Conservation (phyloP, 2,888 invertebrate genomes). For the Cantharis rufa region DNA sequence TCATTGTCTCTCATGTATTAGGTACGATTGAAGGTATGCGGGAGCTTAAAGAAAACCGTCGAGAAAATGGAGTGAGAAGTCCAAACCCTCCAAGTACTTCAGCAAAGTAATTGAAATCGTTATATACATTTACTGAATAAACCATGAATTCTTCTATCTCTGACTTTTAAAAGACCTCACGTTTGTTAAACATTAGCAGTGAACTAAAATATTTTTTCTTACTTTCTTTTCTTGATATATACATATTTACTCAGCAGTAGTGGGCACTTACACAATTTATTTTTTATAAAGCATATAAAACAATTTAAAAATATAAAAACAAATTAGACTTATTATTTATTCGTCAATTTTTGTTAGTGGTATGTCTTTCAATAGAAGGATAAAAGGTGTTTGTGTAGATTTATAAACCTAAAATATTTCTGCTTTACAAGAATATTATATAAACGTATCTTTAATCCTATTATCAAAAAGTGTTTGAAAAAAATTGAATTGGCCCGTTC, state of each 20-base stretch:
- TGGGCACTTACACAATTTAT: background rate
- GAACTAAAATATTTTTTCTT: background rate
- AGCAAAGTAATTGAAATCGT: conserved; percentile 46
- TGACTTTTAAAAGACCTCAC: conserved; percentile 44
- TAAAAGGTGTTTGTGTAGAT: too few species aligned
- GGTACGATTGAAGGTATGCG: background rate
- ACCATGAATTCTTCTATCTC: conserved; percentile 46
- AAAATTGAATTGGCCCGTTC: too few species aligned
- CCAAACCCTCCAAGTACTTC: conserved; percentile 14
- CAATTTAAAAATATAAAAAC: background rate
- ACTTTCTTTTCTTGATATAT: background rate
- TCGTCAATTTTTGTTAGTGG: background rate
- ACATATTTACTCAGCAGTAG: conserved; percentile 9
- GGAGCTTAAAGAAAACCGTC: conserved; percentile 11
- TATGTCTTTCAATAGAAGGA: too few species aligned
- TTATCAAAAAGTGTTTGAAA: too few species aligned
- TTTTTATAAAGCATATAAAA: background rate
- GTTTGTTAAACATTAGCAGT: conserved; percentile 40
- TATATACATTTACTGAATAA: conserved; percentile 50
- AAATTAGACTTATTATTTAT: background rate
- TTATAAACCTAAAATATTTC: too few species aligned
- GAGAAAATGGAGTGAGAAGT: conserved; percentile 23
- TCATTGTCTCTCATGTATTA: background rate
- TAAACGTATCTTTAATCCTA: too few species aligned
- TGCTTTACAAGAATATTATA: too few species aligned